Conservation (phyloP, 2,797 vertebrate species). For the Melanogrammus aeglefinus region DNA sequence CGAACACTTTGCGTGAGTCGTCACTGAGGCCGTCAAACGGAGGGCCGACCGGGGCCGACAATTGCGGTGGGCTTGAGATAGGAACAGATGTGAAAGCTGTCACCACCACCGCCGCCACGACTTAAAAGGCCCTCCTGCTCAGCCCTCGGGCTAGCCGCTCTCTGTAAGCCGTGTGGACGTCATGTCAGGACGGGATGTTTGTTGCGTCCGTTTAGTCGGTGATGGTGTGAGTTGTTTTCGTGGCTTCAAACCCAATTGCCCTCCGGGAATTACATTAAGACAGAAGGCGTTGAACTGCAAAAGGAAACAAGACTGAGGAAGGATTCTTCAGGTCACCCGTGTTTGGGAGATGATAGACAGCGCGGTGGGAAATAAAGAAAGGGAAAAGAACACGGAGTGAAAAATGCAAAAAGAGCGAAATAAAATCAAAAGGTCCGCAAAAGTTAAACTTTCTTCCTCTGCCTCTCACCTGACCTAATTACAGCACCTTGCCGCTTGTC, state of each 20-base stretch:
- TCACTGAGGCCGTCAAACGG: neutral
- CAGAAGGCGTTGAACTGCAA: too few species aligned
- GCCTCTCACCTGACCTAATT: constrained; percentile 67
- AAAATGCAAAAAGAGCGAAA: constrained; percentile 7
- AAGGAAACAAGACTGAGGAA: too few species aligned
- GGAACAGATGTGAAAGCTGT: neutral
- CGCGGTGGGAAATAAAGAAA: neutral
- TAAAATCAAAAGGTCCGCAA: constrained; percentile 35
- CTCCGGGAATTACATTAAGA: too few species aligned
- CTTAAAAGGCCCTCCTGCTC: neutral
- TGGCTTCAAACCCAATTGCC: too few species aligned
- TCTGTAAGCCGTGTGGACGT: too few species aligned
- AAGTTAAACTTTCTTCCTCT: constrained; percentile 51
- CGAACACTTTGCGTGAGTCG: neutral
- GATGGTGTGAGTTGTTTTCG: too few species aligned
- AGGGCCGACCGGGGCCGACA: neutral
- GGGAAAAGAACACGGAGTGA: constrained; percentile 1
- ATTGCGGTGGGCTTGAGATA: neutral
- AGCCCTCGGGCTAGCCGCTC: too few species aligned
- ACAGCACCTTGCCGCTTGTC: constrained; percentile 32
- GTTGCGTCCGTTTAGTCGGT: too few species aligned
- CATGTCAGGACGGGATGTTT: too few species aligned
- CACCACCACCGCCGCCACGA: neutral
- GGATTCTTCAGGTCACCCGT: too few species aligned
- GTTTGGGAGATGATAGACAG: neutral